Evolutionary conservation across 2,113 vertebrate species (phyloP).

Genomic region (Anoplopoma fimbria): DNA sequence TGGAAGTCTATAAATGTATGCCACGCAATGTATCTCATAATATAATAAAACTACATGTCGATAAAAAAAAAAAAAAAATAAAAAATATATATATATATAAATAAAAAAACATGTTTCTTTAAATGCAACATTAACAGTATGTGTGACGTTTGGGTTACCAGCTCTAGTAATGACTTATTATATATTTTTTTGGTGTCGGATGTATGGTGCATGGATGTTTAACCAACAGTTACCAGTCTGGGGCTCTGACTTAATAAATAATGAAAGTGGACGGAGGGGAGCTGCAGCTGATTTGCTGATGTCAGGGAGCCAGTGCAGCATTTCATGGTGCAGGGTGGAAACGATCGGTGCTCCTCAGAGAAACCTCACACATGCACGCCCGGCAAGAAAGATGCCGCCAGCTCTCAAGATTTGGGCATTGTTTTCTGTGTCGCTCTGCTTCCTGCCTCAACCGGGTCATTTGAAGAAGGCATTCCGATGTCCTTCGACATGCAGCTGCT

Average conservation of each 20-base stretch:
- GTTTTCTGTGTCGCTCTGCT: slow-evolving; percentile 63
- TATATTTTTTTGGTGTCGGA: not conserved
- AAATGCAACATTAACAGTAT: not conserved
- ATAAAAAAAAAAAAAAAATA: not conserved
- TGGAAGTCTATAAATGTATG: not conserved
- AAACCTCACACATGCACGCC: slow-evolving; percentile 76
- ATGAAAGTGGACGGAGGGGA: slow-evolving; percentile 80
- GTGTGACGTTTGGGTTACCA: not conserved
- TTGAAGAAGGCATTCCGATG: slow-evolving; percentile 85
- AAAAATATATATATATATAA: no score
- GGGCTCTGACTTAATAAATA: slow-evolving; percentile 79
- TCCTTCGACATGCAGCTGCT: slow-evolving; percentile 93
- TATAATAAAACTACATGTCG: not conserved
- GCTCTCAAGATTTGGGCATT: slow-evolving; percentile 69
- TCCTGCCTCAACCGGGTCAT: slow-evolving; percentile 65
- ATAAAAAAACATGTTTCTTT: not conserved
- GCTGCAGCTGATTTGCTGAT: slow-evolving; percentile 89
- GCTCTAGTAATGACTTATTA: not conserved
- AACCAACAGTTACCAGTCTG: slow-evolving; percentile 55
- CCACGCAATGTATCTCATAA: not conserved
- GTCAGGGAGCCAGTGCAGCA: slow-evolving; percentile 89
- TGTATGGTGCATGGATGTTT: slow-evolving; percentile 39
- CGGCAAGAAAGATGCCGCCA: slow-evolving; percentile 83
- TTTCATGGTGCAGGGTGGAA: slow-evolving; percentile 84
- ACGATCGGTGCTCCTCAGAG: slow-evolving; percentile 53